Conservation (phyloP, 53 echinoderm and acorn worm species). For the Echinarachnius parma region DNA sequence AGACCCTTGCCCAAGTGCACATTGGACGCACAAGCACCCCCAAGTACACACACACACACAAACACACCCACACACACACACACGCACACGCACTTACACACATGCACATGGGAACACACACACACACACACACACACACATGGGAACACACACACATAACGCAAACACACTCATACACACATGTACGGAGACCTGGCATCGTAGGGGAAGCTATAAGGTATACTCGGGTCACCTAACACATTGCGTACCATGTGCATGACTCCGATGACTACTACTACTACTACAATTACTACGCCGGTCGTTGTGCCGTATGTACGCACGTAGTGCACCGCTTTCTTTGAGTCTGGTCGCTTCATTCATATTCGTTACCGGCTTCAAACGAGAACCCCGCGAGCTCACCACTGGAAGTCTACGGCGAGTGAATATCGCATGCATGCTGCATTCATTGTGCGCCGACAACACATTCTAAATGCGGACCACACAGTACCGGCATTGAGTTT, state of each 20-base stretch:
- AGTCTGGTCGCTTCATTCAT: slow-evolving; percentile 17
- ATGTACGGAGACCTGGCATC: background rate
- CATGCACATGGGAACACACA: slow-evolving; percentile 14
- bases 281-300: slow-evolving; percentile 16
- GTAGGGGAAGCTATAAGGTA: background rate
- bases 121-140: slow-evolving; percentile 20
- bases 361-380: slow-evolving; percentile 9
- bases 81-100: background rate
- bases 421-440: slow-evolving; percentile 17
- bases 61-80: no score
- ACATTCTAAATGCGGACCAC: slow-evolving; percentile 37
- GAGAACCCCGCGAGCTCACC: slow-evolving; percentile 9
- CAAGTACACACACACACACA: no score
- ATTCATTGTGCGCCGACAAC: slow-evolving; percentile 1
- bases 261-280: no score
- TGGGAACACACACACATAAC: background rate
- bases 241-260: no score
- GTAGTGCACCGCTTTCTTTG: background rate
- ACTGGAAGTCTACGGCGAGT: background rate
- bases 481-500: background rate
- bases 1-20: no score
- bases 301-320: slow-evolving; percentile 9
- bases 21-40: slow-evolving; percentile 23
- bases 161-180: background rate
- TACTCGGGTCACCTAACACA: no score